Base-by-base conservation (phyloP, 2,797 vertebrate species). In the Pyrocephalus nanus region DNA sequence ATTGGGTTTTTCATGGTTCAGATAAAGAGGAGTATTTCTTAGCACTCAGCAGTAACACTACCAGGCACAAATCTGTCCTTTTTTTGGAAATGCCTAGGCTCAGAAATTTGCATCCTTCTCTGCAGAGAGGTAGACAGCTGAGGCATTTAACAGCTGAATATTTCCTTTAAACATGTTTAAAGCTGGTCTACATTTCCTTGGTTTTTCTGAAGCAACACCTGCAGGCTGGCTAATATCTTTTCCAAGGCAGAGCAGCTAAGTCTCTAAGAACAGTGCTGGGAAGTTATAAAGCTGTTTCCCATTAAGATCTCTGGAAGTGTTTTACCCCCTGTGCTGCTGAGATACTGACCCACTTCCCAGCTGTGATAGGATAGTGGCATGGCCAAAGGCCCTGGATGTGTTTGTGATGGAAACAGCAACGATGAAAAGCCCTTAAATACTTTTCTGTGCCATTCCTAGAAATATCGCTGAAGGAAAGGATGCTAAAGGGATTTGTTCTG, bases 241-340 rank as follows among this genome's bases (percentile, higher is more conserved):
- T 26, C 48, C 5, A 10, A 61, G 40, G 64, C 73, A 55, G 29
- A 92, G 61, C 62, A 58, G 38, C 62, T 72, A 32, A 70, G 61
- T 12, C 43, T 73, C 40, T 8, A 36, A 15, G 45, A 60, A 10
- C 0, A 0, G 11, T 20, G 54, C 76, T 50, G 83, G 25, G 50
- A 54, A 69, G 48, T 17, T 38, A 13, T 5, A 51, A 67, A 90
- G n/a, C 51, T 72, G 34, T 27, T 81, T 66, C 30, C 60, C 16
- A 1, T 6, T 53, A 47, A 72, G 5, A n/a, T 12, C 21, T 53
- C 61, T 55, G 0, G 0, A 12, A 11, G 4, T 16, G 65, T 26
- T 54, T 45, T 12, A 50, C 20, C 15, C 17, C 19, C 60, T 26
- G 48, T 61, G 22, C 51, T 7, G 5, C 21, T 64, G 67, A 86